Evolutionary conservation across 2,113 vertebrate genomes (phyloP).

Genomic region (Colistium nudipinnis): DNA sequence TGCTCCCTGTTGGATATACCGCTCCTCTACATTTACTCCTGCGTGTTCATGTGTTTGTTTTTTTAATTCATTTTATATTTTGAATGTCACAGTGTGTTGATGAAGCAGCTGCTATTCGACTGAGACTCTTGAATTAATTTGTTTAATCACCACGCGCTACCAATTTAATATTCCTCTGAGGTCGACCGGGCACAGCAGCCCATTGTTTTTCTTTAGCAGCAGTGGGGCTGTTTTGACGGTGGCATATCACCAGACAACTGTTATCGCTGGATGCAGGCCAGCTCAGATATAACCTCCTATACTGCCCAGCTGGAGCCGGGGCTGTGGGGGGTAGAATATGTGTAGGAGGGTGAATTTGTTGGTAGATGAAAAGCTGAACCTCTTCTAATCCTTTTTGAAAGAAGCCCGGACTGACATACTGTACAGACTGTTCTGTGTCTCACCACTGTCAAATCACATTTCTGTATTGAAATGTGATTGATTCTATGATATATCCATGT

Average conservation of each 20-base stretch:
- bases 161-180: slow-evolving; percentile 33
- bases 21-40: slow-evolving; percentile 14
- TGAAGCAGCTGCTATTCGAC: slow-evolving; percentile 20
- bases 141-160: slow-evolving; percentile 7
- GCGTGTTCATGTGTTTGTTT: background rate
- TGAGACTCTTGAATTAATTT: slow-evolving; percentile 28
- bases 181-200: background rate
- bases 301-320: no score
- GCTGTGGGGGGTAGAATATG: background rate
- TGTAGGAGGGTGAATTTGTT: no score
- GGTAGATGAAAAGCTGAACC: slow-evolving; percentile 14
- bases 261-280: slow-evolving; percentile 18
- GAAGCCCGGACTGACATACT: slow-evolving; percentile 5
- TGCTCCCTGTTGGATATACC: background rate
- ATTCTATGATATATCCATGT: background rate
- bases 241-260: slow-evolving; percentile 5
- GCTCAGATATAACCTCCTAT: slow-evolving; percentile 17
- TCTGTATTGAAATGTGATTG: background rate
- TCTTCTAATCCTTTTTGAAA: slow-evolving; percentile 27
- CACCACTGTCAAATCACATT: background rate
- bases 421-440: background rate
- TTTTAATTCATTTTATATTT: slow-evolving; percentile 7
- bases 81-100: slow-evolving; percentile 9
- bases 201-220: slow-evolving; percentile 29
- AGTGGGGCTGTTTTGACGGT: slow-evolving; percentile 1